A percentile compares a stretch with the other conserved stretches of the same genome.
phyloP scores from a whole-genome alignment of 1,140 invertebrate genomes.

The Dolichoris vasculosae region DNA sequence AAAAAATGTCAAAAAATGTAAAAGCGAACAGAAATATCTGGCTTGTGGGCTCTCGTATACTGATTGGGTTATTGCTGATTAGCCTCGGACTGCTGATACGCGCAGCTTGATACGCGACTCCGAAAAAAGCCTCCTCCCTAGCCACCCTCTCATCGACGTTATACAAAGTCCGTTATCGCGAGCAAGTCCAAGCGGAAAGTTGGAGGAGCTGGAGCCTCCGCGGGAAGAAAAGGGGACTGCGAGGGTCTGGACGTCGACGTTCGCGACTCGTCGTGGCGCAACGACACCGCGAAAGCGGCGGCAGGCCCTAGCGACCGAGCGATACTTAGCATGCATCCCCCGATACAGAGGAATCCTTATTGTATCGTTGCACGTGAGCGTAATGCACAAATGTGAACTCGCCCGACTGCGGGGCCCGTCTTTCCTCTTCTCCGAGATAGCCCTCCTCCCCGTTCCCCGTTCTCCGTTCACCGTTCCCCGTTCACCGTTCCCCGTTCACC shows the following conservation, averaged over 20 bases:
- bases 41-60: too few species aligned
- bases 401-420: constrained; percentile 65
- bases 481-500: not conserved
- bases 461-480: not conserved
- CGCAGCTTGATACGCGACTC: too few species aligned
- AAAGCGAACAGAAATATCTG: too few species aligned
- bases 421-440: constrained; percentile 8
- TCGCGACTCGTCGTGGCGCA: not conserved
- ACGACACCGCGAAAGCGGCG: not conserved
- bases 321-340: constrained; percentile 73
- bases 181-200: not conserved
- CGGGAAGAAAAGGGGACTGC: not conserved
- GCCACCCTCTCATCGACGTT: too few species aligned
- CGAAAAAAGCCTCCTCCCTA: too few species aligned
- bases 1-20: too few species aligned
- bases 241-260: not conserved
- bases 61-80: too few species aligned
- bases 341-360: constrained; percentile 75
- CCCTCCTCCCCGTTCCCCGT: not conserved
- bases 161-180: not conserved
- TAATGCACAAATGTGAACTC: constrained; percentile 73
- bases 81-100: too few species aligned
- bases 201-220: not conserved
- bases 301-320: not conserved
- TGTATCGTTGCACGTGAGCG: constrained; percentile 75